Base-by-base conservation (phyloP, 35 echinoderm and acorn worm genomes). In the Lytechinus variegatus region DNA sequence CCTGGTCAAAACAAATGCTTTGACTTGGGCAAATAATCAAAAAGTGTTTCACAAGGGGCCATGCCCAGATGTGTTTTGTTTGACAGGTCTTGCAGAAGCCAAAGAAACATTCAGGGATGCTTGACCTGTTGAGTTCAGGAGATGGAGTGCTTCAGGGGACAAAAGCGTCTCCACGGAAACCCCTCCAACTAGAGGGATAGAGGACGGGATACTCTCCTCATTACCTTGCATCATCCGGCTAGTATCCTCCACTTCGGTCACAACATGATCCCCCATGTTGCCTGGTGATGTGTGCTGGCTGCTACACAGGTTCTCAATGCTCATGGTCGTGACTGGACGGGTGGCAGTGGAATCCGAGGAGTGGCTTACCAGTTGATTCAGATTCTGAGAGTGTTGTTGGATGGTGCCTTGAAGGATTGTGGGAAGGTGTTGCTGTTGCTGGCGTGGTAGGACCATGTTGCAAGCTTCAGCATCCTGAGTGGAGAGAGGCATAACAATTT, bases 251-350 rank as follows among this genome's bases (percentile, higher is more conserved):
- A 54, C 55, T 12, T 93, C 92, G 9, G 24, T 44, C 53, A 93
- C 92, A 93, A 93, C 92, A 0, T 21, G 27, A 54, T 93, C 92
- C 27, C 92, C 53, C 9, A 93, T 93, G 92, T 57, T 55, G 53
- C 92, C 55, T 16, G 54, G 92, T 24, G 92, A 93, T 11, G 92
- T 14, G 9, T 93, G 92, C 92, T 93, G 92, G 92, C n/a, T 57
- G 92, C 92, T 24, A 54, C 92, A 93, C 11, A 93, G 54, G 92
- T 54, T 93, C 53, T 93, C 92, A 8, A 93, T 93, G 27, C 92
- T 93, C 9, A 93, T 57, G 52, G 92, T 93, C 1, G 92, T 54
- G 53, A 54, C 57, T 29, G 92, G 92, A 13, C 92, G 92, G 92
- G 92, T 19, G 27, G 28, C 54, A 27, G 19, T 11, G 1, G 88